Evolutionary conservation across 1,140 invertebrate genomes (phyloP), one percentile per base, ranked within the genome.

Genomic region (Hylaeus volcanicus): DNA sequence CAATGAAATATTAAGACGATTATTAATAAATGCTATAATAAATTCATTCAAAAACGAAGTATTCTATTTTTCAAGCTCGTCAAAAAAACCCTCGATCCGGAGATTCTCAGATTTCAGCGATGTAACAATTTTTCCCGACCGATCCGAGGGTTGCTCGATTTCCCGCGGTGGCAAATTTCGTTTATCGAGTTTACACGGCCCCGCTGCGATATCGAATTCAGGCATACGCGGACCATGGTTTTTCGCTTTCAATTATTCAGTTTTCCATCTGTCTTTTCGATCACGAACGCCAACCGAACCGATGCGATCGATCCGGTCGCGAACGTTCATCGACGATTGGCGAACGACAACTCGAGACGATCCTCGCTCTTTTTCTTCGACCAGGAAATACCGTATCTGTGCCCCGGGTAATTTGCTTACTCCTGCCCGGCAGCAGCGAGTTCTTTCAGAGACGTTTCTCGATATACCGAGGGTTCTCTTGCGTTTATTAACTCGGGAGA

Each of bases 171-270:
- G 48, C 66, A n/a, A 71, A 71, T 76, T 68, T 69, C 74, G 74
- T 69, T 76, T 76, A 70, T 71, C 75, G 66, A 78, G 75, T 78
- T 71, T 63, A 78, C 68, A 55, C 66, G 56, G 51, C 14, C 26
- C 45, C 48, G 15, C 45, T 48, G 48, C 48, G 45, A 43, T 71
- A 63, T 63, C 68, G 45, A 78, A 55, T 70, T 55, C 26, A 26
- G 26, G 26, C 26, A 26, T 26, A 26, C 45, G 48, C 45, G 45
- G 2, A 48, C 5, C 45, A 48, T 6, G 5, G 45, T 61, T 61
- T 61, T 58, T 39, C 41, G 4, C 1, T 26, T 37, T 14, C 1
- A 2, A 14, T n/a, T 56, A 15, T 56, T 48, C 45, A 15, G 4
- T 9, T 41, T 26, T 45, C 43, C n/a, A 1, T 41, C 5, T 26